Conservation (phyloP, 1,140 invertebrate species). For the Drosophila serrata region DNA sequence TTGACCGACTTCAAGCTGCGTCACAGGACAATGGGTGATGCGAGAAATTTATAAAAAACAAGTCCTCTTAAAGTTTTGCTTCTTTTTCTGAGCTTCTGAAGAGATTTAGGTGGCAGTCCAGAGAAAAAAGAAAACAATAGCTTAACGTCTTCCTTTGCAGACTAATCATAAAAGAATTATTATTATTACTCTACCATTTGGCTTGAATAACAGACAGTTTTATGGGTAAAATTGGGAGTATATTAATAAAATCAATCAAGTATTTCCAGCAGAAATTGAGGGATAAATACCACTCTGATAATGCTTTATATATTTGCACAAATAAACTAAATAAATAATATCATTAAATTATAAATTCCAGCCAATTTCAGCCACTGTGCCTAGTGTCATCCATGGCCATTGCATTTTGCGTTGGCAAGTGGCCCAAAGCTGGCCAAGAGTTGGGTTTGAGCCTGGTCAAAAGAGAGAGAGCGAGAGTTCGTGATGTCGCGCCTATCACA, state of each 20-base stretch:
- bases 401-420: constrained; percentile 62
- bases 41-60: constrained; percentile 10
- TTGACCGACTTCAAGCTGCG: constrained; percentile 66
- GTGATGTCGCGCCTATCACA: constrained; percentile 79
- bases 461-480: constrained; percentile 34
- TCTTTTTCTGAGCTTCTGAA: background rate
- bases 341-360: too few species aligned
- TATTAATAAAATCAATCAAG: background rate
- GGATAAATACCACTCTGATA: background rate
- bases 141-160: background rate
- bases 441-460: constrained; percentile 31
- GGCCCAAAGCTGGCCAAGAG: constrained; percentile 50
- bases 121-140: background rate
- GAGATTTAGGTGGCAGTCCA: background rate
- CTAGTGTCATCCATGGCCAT: constrained; percentile 33
- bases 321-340: background rate
- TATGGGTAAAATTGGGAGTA: background rate
- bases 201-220: constrained; percentile 1
- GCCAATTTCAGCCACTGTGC: constrained; percentile 22
- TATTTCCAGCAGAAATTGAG: background rate
- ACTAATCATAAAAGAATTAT: constrained; percentile 6
- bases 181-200: constrained; percentile 2
- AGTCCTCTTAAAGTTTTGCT: background rate
- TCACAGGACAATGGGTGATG: constrained; percentile 30
- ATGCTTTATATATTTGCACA: too few species aligned